Evolutionary conservation across 2,888 invertebrate genomes (phyloP), one percentile per base, ranked within the genome.

Genomic region (Adela reaumurella): DNA sequence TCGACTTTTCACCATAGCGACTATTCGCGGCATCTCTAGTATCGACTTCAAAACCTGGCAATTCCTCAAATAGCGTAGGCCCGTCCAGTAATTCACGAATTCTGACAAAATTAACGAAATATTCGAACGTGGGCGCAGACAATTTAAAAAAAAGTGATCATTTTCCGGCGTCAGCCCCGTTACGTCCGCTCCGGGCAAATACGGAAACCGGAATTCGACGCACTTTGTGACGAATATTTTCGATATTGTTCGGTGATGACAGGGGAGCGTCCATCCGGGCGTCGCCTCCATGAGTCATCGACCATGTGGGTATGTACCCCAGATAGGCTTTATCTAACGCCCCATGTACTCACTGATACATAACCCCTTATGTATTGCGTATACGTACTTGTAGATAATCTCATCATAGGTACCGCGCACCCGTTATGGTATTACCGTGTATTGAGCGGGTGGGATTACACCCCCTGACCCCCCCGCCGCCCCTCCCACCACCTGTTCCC

Each of bases 371-470:
- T 70, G 65, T 61, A 63, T 65, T 59, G 69, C 68, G 65, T 68
- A 68, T 72, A 72, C 65, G 73, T 24, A n/a, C n/a, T n/a, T 24
- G 24, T 72, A 73, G 68, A 78, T 78, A 77, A 78, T 78, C 77
- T 76, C 77, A 74, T 77, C 76, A 77, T 77, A 77, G 74, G 73
- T 69, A 35, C 14, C 35, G 14, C 69, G 70, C 74, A 67, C 76
- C 77, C 74, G 76, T 74, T 77, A 78, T 78, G 77, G 76, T 72
- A 77, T 77, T 72, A 76, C 74, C 70, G 74, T 69, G 70, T 70
- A 67, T 63, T 68, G 68, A 67, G 59, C 64, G 61, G 55, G 58
- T 58, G 59, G 55, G 55, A 56, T 62, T 60, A 59, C 54, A 54
- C 56, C 56, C 51, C 50, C 50, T 54, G 50, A 49, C 51, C 46